Conservation (phyloP, 2,113 vertebrate species). For the Cavia aperea region DNA sequence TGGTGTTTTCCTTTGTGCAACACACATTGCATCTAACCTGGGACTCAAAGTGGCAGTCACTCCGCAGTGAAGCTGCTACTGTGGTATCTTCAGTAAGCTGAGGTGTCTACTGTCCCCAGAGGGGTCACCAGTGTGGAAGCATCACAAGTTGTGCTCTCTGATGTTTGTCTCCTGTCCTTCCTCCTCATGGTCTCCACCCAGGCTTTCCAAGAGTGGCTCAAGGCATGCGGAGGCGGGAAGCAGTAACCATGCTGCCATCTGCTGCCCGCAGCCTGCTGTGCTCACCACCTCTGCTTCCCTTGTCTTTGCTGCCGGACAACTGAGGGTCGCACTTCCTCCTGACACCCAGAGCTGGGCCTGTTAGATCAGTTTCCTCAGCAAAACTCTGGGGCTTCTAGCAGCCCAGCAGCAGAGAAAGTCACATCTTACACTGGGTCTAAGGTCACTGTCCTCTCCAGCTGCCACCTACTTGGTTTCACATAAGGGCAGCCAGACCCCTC, state of each 20-base stretch:
- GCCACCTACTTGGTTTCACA: background rate
- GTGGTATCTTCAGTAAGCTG: background rate
- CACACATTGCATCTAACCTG: background rate
- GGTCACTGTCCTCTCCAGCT: background rate
- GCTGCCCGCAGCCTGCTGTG: background rate
- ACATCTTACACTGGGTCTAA: background rate
- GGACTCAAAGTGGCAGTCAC: too few relatives aligned
- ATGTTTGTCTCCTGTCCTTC: background rate
- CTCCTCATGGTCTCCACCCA: background rate
- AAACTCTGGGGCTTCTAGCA: too few relatives aligned
- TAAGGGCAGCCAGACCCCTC: background rate
- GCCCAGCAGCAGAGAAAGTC: background rate
- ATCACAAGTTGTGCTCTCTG: background rate
- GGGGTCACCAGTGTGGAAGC: background rate
- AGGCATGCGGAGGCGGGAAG: accelerated
- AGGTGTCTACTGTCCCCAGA: background rate
- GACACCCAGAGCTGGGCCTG: background rate
- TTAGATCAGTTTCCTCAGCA: background rate
- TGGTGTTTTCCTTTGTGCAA: background rate
- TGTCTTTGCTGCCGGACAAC: background rate
- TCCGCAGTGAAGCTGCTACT: background rate
- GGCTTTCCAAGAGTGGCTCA: too few relatives aligned
- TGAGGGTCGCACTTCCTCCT: background rate
- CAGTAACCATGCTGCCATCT: too few relatives aligned
- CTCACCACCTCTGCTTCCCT: background rate